Evolutionary conservation across 2,888 invertebrate species (phyloP), one percentile per base, ranked within the genome.

Genomic region (Cephonodes hylas): DNA sequence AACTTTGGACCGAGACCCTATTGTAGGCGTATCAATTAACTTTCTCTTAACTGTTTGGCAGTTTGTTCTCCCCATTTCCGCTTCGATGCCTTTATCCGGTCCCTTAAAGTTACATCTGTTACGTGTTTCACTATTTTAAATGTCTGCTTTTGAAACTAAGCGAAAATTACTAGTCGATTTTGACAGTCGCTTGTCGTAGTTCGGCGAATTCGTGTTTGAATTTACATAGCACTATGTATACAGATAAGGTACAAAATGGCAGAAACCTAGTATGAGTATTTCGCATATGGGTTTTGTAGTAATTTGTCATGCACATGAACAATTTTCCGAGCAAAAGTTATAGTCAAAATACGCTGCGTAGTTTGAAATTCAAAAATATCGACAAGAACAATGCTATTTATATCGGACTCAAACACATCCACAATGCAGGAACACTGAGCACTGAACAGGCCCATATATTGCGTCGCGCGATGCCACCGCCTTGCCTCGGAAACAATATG

Each of bases 21-120:
- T 80, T 80, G 75, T 79, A 66, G 58, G 71, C 69, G 70, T 74
- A 78, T 78, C 80, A 81, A 79, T 80, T 81, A 79, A 78, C 81
- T 80, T 80, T 77, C 66, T 70, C 71, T 64, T n/a, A 70, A 72
- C 71, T 75, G 75, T 76, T 79, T 74, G 74, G 72, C 78, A 72
- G 73, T 75, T 69, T 67, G 67, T 69, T 70, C 73, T 67, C 67
- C 64, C 71, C 74, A 65, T 75, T 79, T 79, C 73, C 71, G 70
- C 68, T 60, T 65, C 72, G 71, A 66, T 73, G 68, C 72, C 46
- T 58, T 42, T 25, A 38, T 62, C 46, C 58, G 57, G 58, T 27
- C 25, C 53, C 42, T 53, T 25, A 18, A 60, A 60, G 42, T 53
- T 60, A 18, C 53, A 53, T 60, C 62, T 64, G 65, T 68, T 68